Percentiles rank a stretch among this genome's conserved stretches.
Evolutionary conservation across 1,140 invertebrate genomes (phyloP).

Genomic region (Lepidurus arcticus): DNA sequence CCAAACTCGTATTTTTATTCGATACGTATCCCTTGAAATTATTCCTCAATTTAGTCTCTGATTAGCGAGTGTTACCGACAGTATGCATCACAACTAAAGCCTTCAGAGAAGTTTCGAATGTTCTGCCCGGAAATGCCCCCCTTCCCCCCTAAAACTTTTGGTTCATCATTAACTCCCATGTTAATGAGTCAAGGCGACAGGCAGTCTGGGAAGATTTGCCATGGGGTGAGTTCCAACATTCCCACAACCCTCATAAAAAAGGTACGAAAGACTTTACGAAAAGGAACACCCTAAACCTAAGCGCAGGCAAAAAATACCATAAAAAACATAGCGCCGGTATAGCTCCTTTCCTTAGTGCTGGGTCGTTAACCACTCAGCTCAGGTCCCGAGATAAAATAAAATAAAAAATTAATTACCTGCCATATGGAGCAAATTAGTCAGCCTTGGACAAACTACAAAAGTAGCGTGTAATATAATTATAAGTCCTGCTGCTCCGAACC

Average conservation of each 20-base stretch:
- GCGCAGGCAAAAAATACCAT: background rate
- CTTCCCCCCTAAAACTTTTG: slow-evolving; percentile 1
- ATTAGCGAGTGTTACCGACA: no score
- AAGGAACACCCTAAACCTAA: background rate
- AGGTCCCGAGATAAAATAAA: background rate
- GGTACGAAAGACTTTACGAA: background rate
- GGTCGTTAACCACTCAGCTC: slow-evolving; percentile 13
- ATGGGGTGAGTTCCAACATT: background rate
- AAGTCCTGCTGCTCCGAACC: background rate
- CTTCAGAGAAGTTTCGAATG: background rate
- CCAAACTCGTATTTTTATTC: background rate
- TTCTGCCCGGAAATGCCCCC: slow-evolving; percentile 6
- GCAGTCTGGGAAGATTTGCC: slow-evolving; percentile 7
- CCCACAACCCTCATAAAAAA: background rate
- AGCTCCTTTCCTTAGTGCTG: background rate
- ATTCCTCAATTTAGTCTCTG: no score
- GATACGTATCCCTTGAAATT: background rate
- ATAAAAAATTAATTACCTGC: slow-evolving; percentile 13
- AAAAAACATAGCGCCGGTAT: slow-evolving; percentile 6
- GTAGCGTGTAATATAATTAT: background rate
- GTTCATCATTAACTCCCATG: slow-evolving; percentile 21
- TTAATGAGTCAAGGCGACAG: slow-evolving; percentile 18
- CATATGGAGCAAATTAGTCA: slow-evolving; percentile 10
- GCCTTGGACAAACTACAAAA: background rate
- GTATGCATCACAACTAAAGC: no score